Conservation (phyloP, 2,888 invertebrate genomes). For the Eudasyphora cyanicolor region DNA sequence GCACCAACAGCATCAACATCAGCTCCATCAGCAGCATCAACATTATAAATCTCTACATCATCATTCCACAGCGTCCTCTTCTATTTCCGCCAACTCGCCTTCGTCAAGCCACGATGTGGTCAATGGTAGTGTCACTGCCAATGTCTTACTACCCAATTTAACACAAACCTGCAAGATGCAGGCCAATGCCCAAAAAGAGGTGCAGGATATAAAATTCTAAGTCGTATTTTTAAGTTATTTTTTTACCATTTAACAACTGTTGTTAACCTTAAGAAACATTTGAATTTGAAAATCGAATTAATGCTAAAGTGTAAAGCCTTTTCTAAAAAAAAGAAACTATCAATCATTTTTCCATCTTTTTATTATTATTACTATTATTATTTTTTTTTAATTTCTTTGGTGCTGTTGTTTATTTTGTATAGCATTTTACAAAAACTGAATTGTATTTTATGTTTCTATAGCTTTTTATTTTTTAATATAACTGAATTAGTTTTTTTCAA, state of each 20-base stretch:
- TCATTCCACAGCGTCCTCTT: constrained; percentile 75
- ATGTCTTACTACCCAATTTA: constrained; percentile 76
- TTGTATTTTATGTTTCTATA: constrained; percentile 49
- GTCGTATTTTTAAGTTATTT: constrained; percentile 61
- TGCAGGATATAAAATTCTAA: constrained; percentile 90
- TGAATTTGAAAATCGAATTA: constrained; percentile 50
- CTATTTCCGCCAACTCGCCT: not conserved
- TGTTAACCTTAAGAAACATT: constrained; percentile 32
- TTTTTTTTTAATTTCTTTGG: constrained; percentile 36
- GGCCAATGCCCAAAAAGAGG: constrained; percentile 92
- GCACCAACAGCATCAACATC: constrained; percentile 56
- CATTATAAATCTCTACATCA: constrained; percentile 37
- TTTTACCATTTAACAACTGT: constrained; percentile 46
- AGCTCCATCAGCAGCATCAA: constrained; percentile 44
- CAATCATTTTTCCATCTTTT: constrained; percentile 21
- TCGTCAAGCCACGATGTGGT: constrained; percentile 49
- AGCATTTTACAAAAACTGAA: constrained; percentile 55
- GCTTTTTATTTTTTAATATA: constrained; percentile 24
- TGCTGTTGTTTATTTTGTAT: constrained; percentile 61
- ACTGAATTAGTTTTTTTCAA: constrained; percentile 53
- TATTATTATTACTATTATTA: constrained; percentile 13
- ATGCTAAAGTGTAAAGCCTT: constrained; percentile 7
- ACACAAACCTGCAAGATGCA: constrained; percentile 85
- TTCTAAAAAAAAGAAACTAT: constrained; percentile 13
- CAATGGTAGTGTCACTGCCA: constrained; percentile 75